Evolutionary conservation across 2,113 vertebrate genomes (phyloP).

Genomic region (Erinaceus europaeus): DNA sequence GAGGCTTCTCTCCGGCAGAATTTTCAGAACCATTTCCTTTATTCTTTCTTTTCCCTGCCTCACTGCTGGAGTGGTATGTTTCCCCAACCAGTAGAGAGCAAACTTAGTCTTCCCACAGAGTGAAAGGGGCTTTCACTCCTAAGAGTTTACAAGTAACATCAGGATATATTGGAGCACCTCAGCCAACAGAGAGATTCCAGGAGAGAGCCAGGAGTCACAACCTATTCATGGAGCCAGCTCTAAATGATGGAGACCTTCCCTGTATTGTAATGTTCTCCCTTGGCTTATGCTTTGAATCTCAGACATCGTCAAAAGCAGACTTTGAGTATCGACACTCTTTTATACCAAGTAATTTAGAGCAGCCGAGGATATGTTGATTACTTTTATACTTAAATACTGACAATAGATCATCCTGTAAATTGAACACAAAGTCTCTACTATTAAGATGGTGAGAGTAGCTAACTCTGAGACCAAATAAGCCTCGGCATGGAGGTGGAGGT

Average conservation of each 20-base stretch:
- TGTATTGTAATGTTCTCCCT: slow-evolving; percentile 15
- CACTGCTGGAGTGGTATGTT: neutral
- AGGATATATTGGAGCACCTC: neutral
- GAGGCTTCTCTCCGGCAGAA: slow-evolving; percentile 34
- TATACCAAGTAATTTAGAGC: slow-evolving; percentile 68
- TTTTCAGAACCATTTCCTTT: slow-evolving; percentile 42
- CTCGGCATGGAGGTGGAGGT: neutral
- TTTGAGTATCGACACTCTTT: slow-evolving; percentile 64
- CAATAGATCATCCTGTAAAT: neutral
- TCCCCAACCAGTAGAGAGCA: neutral
- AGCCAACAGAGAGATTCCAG: neutral
- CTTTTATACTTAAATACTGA: slow-evolving; percentile 77
- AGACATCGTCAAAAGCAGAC: slow-evolving; percentile 54
- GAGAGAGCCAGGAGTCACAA: neutral
- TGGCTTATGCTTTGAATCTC: slow-evolving; percentile 60
- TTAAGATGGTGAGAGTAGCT: neutral
- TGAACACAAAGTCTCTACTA: neutral
- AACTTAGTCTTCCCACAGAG: neutral
- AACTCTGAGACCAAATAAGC: neutral
- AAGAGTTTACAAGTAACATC: neutral
- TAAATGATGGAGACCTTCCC: slow-evolving; percentile 7
- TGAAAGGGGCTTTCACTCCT: slow-evolving; percentile 25
- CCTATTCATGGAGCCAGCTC: neutral
- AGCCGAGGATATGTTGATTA: slow-evolving; percentile 71
- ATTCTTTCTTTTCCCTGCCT: slow-evolving; percentile 2